A percentile compares a stretch with the other conserved stretches of the same genome.
These are phyloP conservation scores for Prunella fulvescens DNA, from an alignment of 2,113 vertebrate species.

Conservation along the genomic window DNA sequence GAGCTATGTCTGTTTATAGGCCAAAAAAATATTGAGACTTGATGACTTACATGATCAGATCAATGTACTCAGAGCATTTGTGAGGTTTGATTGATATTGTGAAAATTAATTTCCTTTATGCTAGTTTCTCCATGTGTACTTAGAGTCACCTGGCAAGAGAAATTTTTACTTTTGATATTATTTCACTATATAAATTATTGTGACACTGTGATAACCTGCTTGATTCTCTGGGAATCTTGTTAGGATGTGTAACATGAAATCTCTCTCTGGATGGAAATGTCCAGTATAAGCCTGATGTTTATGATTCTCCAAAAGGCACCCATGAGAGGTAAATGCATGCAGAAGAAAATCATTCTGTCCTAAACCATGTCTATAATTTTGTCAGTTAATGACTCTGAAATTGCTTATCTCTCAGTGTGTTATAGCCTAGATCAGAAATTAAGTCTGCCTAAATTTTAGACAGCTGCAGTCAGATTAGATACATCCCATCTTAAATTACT, in stretches of 20 bases:
- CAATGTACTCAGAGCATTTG: neutral
- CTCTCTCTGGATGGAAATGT: neutral
- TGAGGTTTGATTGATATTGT: neutral
- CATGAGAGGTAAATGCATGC: neutral
- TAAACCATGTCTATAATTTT: neutral
- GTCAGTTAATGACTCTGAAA: neutral
- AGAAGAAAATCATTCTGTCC: neutral
- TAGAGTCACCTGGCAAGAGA: neutral
- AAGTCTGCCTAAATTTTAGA: neutral
- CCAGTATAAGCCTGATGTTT: neutral
- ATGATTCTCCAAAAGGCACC: neutral
- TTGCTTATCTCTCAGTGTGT: neutral
- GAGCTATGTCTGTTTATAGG: neutral
- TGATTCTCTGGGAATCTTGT: neutral
- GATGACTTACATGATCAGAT: rapidly evolving
- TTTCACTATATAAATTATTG: neutral
- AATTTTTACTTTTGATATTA: neutral
- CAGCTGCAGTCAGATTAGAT: neutral
- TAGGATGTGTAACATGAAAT: neutral
- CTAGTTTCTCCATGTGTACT: neutral
- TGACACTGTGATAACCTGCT: neutral
- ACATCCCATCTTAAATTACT: neutral
- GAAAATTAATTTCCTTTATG: neutral
- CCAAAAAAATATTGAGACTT: neutral
- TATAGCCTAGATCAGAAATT: neutral